Evolutionary conservation across 2,888 invertebrate genomes (phyloP), one percentile per base, ranked within the genome.

Genomic region (Lissonota sp.): DNA sequence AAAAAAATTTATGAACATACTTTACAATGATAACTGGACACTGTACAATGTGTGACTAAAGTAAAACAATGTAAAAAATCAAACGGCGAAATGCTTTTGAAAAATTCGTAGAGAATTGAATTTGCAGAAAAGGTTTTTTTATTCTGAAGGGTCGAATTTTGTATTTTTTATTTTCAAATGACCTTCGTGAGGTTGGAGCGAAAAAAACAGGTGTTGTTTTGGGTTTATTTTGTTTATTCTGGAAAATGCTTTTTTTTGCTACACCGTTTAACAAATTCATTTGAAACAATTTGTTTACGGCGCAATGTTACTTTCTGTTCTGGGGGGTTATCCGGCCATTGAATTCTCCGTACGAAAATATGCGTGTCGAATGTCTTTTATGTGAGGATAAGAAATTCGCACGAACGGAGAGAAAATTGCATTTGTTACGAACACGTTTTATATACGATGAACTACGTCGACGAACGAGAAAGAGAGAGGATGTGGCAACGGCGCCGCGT

Each of bases 401-500:
- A 26, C 26, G 26, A 26, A 26, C 44, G 75, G 67, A 79, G 71
- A 63, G 53, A 78, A 64, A 79, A 63, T 14, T 44, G 55, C 40
- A n/a, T 49, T 26, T 26, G 26, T 26, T 26, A 1, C 26, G 26
- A 26, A 26, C 26, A 26, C 26, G 26, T 26, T 26, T 26, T 26
- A 3, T 26, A 3, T 26, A 26, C 26, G 26, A 26, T 26, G 26
- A 26, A 26, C 26, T 1, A 26, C 40, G 60, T 71, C 16, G 66
- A 12, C 66, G 76, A 26, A 76, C 70, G 69, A 76, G 58, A 44
- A 10, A 14, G 14, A 53, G 12, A 51, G 72, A 72, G 75, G 76
- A 82, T 72, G 76, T 83, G 83, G 84, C 84, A 81, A 82, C 83
- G 72, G 80, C 77, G 83, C 81, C 60, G 37, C 75, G 83, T 80